Evolutionary conservation across 2,797 vertebrate genomes (phyloP).

Genomic region (Nasua narica): DNA sequence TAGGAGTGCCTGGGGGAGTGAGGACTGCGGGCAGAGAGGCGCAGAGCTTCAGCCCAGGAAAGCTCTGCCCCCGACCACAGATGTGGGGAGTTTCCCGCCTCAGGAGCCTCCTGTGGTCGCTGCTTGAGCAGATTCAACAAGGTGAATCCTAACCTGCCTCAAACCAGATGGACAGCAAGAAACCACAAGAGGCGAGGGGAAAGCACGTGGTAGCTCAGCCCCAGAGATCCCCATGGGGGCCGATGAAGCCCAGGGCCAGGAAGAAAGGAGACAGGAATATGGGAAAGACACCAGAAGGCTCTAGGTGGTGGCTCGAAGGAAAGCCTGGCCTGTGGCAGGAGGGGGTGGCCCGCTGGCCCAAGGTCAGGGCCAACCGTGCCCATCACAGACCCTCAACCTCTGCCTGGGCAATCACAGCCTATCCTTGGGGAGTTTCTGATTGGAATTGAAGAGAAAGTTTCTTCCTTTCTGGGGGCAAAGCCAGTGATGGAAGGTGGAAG

Average conservation of each 20-base stretch:
- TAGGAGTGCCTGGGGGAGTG: background rate
- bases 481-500: background rate
- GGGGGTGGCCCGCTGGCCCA: background rate
- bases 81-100: background rate
- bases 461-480: constrained; percentile 28
- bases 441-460: constrained; percentile 28
- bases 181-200: background rate
- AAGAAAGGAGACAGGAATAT: background rate
- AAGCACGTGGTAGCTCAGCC: background rate
- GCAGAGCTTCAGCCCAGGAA: background rate
- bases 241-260: background rate
- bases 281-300: background rate
- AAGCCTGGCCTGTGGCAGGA: background rate
- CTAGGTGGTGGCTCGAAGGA: background rate
- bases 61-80: background rate
- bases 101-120: background rate
- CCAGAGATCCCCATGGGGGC: background rate
- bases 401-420: background rate
- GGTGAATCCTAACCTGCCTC: background rate
- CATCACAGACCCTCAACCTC: background rate
- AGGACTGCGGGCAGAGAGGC: background rate
- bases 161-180: background rate
- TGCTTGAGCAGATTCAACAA: background rate
- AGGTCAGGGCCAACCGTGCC: background rate
- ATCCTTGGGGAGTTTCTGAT: constrained; percentile 15